phyloP scores from a whole-genome alignment of 2,113 vertebrate species.

The Rostratula benghalensis region DNA sequence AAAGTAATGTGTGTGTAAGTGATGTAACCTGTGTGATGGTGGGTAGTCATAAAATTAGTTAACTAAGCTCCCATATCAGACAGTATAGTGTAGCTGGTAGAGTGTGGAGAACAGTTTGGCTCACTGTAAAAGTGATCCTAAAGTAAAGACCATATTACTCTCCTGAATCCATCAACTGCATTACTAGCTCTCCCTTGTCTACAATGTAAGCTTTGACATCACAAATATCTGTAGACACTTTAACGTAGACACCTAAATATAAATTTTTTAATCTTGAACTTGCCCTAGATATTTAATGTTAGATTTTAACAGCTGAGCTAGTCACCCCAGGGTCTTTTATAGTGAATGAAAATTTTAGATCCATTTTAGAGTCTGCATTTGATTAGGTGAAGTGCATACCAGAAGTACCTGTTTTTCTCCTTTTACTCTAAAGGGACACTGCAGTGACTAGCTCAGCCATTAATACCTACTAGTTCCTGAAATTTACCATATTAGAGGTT shows the following conservation, averaged over 20 bases:
- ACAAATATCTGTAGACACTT: neutral
- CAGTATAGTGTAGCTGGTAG: neutral
- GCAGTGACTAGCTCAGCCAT: neutral
- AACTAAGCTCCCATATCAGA: neutral
- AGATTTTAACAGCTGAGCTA: neutral
- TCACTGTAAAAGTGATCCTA: neutral
- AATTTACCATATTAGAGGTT: neutral
- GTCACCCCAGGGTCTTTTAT: neutral
- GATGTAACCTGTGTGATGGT: too few relatives aligned
- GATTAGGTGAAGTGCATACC: neutral
- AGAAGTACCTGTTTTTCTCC: neutral
- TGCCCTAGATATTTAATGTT: conserved; percentile 22
- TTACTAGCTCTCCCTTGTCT: neutral
- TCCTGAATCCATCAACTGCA: neutral
- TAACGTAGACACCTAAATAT: neutral
- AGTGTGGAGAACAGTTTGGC: neutral
- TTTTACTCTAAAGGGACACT: neutral
- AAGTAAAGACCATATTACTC: neutral
- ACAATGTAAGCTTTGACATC: neutral
- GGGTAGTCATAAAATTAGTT: neutral
- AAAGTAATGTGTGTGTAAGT: neutral
- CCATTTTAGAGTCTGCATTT: neutral
- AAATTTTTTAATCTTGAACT: neutral
- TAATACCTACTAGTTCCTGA: neutral
- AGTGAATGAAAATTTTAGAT: neutral